These are phyloP conservation scores for Fulica atra DNA, from an alignment of 2,113 vertebrate species.

Conservation along the genomic window DNA sequence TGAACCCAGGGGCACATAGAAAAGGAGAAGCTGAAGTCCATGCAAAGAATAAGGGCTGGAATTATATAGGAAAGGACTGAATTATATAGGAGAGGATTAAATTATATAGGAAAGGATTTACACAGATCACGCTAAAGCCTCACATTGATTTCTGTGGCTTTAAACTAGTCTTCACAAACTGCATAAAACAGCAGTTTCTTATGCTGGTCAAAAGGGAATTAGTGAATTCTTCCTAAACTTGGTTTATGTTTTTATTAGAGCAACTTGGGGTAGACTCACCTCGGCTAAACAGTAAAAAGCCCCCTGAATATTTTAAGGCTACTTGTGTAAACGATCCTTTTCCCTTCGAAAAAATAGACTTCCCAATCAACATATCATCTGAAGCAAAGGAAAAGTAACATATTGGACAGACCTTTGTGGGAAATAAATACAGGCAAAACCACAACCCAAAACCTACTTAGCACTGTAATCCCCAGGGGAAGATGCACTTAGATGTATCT, in stretches of 20 bases:
- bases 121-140: background rate
- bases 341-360: background rate
- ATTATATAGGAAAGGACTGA: background rate
- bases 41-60: constrained; percentile 39
- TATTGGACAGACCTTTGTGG: constrained; percentile 12
- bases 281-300: background rate
- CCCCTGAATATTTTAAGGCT: background rate
- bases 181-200: constrained; percentile 9
- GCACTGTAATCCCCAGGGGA: constrained; percentile 39
- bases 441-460: constrained; percentile 47
- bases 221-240: background rate
- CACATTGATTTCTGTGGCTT: background rate
- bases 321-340: background rate
- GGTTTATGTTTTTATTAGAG: background rate
- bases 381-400: constrained; percentile 14
- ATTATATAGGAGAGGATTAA: background rate
- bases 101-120: background rate
- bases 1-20: constrained; percentile 20
- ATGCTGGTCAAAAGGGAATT: background rate
- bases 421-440: constrained; percentile 51
- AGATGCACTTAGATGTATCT: constrained; percentile 42
- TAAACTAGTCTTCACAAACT: background rate
- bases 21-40: constrained; percentile 30
- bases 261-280: background rate
- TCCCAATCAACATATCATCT: constrained; percentile 19